These are phyloP conservation scores for Clinocottus analis DNA, from an alignment of 2,113 vertebrate genomes.

Conservation along the genomic window DNA sequence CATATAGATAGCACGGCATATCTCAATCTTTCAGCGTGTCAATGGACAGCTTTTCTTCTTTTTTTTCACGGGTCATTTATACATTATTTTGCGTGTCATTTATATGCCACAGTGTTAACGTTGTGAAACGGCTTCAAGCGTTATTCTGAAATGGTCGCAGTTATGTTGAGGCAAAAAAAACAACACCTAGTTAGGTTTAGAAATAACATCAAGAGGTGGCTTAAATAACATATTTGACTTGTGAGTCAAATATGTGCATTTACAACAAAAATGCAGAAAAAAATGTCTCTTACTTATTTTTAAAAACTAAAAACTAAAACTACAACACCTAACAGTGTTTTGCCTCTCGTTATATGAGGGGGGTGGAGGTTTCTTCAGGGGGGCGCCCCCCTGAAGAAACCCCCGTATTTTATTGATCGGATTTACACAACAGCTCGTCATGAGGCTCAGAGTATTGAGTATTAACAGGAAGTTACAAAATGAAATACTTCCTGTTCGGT, in stretches of 20 bases:
- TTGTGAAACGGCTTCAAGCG: background rate
- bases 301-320: background rate
- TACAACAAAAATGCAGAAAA: background rate
- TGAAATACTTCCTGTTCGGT: too few species aligned
- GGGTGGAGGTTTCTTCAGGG: too few species aligned
- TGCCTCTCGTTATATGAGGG: too few species aligned
- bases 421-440: too few species aligned
- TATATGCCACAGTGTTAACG: background rate
- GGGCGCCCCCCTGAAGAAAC: too few species aligned
- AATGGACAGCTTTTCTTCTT: background rate
- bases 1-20: background rate
- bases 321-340: too few species aligned
- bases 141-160: background rate
- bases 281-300: background rate
- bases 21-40: background rate
- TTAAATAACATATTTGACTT: background rate
- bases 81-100: background rate
- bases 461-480: too few species aligned
- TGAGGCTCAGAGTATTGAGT: too few species aligned
- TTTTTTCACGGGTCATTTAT: background rate
- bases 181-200: background rate
- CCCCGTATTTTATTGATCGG: too few species aligned
- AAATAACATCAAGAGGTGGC: background rate
- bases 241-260: background rate
- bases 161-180: background rate